Conservation (phyloP, 2,113 vertebrate species). For the Penelope pileata region DNA sequence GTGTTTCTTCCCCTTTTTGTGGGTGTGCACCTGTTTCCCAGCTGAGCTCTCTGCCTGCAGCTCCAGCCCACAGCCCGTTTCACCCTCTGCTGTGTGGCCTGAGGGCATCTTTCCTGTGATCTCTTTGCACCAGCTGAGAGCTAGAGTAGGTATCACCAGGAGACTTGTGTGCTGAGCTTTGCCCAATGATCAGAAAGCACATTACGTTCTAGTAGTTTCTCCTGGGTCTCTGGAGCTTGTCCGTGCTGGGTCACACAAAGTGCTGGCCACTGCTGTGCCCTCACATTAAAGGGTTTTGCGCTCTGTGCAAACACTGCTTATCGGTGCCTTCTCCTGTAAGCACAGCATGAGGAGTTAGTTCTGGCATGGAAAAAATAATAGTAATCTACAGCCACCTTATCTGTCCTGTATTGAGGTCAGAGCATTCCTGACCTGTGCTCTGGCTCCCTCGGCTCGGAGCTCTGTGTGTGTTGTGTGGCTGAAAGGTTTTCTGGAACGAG, state of each 20-base stretch:
- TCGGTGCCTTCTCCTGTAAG: not conserved
- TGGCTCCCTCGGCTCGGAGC: not conserved
- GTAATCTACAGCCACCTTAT: not conserved
- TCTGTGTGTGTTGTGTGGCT: not conserved
- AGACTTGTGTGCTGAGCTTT: not conserved
- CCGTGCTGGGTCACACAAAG: not conserved
- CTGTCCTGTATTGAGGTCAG: conserved; percentile 50
- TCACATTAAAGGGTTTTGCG: not conserved
- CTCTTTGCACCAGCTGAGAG: accelerated
- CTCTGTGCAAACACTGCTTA: conserved; percentile 26
- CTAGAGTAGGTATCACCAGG: not conserved
- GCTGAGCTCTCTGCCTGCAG: not conserved
- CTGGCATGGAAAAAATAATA: not conserved
- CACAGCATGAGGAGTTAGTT: accelerated
- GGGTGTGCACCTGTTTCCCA: not conserved
- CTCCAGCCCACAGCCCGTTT: not conserved
- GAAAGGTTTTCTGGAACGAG: conserved; percentile 30
- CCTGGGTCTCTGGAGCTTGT: not conserved
- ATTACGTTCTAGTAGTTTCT: not conserved
- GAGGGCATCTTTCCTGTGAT: not conserved
- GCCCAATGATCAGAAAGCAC: not conserved
- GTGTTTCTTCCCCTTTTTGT: not conserved
- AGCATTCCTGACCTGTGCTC: conserved; percentile 34
- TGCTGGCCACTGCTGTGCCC: not conserved
- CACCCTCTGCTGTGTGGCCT: not conserved